Evolutionary conservation across 2,113 vertebrate species (phyloP), one percentile per base, ranked within the genome.

Genomic region (Cavia porcellus): DNA sequence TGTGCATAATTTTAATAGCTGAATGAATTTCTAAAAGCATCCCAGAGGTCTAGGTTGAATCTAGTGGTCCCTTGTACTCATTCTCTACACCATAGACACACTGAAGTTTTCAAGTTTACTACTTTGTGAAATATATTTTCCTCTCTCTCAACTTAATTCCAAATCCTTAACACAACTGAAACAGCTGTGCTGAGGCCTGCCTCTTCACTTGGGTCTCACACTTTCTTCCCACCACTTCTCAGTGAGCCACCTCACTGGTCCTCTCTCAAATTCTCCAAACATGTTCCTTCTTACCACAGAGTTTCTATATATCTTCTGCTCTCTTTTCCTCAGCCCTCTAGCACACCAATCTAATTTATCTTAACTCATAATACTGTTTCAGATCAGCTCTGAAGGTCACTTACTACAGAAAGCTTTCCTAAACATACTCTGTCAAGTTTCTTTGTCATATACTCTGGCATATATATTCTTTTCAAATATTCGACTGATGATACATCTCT

Each of bases 381-480:
- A 79, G 42, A 82, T 82, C 35, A 92, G 93, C 15, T 92, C 15
- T 77, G 84, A 90, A 75, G 24, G n/a, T 94, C 42, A 86, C 24
- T 77, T 77, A 57, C n/a, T 88, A 52, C 50, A 24, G 35, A 9
- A 85, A 90, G 35, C 47, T 25, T 86, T 84, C 42, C 52, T 96
- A 45, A 10, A 88, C 25, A 50, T 47, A 82, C 20, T 77, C 7
- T 77, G 38, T 86, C 42, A 90, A 93, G 13, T 66, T 68, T 32
- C 70, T 75, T 4, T 91, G 45, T 70, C 45, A 72, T 30, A 77
- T 52, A 32, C 28, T 89, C 68, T 88, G 66, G 42, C 13, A 94
- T 47, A 94, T 55, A 72, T 52, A 4, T 47, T 86, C 20, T 72
- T 89, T 93, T 88, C 62, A 84, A 74, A 90, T 79, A 75, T 38